Percentiles rank a stretch among this genome's conserved stretches.
These are phyloP conservation scores for Odontothrips loti DNA, from an alignment of 2,888 invertebrate species.

Conservation along the genomic window DNA sequence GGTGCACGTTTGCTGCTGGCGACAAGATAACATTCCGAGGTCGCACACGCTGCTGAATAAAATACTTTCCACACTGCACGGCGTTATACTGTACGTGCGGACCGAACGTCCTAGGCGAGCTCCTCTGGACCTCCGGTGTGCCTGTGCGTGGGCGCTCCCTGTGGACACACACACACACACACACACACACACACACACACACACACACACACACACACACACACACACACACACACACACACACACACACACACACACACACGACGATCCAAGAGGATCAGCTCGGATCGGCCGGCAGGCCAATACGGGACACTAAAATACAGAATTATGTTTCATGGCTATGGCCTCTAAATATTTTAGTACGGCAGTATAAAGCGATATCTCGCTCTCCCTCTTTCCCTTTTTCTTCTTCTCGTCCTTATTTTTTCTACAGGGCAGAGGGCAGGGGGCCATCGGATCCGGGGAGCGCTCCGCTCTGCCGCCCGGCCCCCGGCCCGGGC, in stretches of 20 bases:
- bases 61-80: too few relatives aligned
- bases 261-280: neutral
- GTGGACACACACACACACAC: neutral
- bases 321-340: slow-evolving; percentile 25
- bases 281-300: neutral
- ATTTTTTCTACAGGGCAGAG: neutral
- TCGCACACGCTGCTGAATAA: too few relatives aligned
- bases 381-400: neutral
- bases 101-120: too few relatives aligned
- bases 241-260: slow-evolving; percentile 1
- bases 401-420: neutral
- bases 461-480: too few relatives aligned
- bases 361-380: slow-evolving; percentile 11
- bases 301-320: slow-evolving; percentile 25
- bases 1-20: too few relatives aligned
- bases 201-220: neutral
- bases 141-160: neutral
- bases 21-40: too few relatives aligned
- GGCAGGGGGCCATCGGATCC: too few relatives aligned
- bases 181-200: slow-evolving; percentile 5
- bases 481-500: too few relatives aligned
- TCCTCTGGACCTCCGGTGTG: too few relatives aligned
- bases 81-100: too few relatives aligned
- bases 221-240: neutral
- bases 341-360: slow-evolving; percentile 25